These are phyloP conservation scores for Thymelicus acteon DNA, from an alignment of 2,888 invertebrate genomes.

Conservation along the genomic window DNA sequence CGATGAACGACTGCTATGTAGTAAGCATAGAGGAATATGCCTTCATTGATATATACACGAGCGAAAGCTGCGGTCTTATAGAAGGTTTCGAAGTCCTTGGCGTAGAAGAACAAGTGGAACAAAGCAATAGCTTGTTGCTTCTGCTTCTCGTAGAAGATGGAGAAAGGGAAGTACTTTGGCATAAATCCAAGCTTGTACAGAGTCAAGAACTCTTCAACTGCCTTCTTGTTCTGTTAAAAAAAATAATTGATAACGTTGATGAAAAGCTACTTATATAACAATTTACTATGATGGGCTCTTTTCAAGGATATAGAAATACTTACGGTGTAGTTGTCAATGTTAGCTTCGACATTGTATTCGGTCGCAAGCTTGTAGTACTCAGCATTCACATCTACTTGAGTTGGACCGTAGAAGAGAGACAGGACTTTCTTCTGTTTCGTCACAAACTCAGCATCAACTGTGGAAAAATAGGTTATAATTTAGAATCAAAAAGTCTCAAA, in stretches of 20 bases:
- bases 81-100: constrained; percentile 86
- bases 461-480: constrained; percentile 18
- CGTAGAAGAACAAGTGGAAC: constrained; percentile 84
- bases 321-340: constrained; percentile 69
- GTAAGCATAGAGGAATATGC: constrained; percentile 86
- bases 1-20: constrained; percentile 86
- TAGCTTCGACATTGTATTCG: constrained; percentile 66
- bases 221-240: constrained; percentile 67
- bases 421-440: constrained; percentile 70
- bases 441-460: constrained; percentile 47
- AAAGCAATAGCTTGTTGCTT: constrained; percentile 79
- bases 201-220: constrained; percentile 71
- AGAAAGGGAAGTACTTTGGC: constrained; percentile 78
- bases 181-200: constrained; percentile 74
- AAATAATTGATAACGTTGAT: neutral
- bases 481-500: neutral
- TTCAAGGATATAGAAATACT: constrained; percentile 43
- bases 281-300: constrained; percentile 15
- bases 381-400: constrained; percentile 61
- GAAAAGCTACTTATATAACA: too few relatives aligned
- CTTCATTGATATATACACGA: constrained; percentile 85
- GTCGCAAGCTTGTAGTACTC: constrained; percentile 68
- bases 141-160: constrained; percentile 74
- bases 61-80: constrained; percentile 84
- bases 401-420: constrained; percentile 72